Evolutionary conservation across 2,888 invertebrate genomes (phyloP).

Genomic region (Erpobdella octoculata): DNA sequence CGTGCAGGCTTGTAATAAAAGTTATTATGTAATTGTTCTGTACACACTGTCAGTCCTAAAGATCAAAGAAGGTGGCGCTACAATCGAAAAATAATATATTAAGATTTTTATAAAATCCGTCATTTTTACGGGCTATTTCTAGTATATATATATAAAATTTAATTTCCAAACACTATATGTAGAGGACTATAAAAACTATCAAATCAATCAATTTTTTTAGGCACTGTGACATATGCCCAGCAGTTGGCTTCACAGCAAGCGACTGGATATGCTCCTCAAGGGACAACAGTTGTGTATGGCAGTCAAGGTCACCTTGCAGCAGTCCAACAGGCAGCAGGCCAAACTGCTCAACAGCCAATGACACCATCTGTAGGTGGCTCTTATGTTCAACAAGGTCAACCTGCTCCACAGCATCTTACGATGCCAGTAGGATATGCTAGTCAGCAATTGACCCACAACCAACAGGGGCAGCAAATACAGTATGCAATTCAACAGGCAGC

Average conservation of each 20-base stretch:
- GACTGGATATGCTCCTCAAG: slow-evolving; percentile 9
- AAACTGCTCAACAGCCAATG: neutral
- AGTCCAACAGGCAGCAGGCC: slow-evolving; percentile 4
- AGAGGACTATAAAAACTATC: neutral
- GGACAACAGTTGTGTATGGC: neutral
- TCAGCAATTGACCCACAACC: neutral
- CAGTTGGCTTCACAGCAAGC: slow-evolving; percentile 11
- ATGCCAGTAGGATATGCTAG: neutral
- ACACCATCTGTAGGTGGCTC: neutral
- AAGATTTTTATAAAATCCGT: too few relatives aligned
- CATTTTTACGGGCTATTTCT: too few relatives aligned
- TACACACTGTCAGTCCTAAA: too few relatives aligned
- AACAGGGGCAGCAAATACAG: slow-evolving; percentile 7
- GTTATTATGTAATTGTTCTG: too few relatives aligned
- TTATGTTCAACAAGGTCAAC: neutral
- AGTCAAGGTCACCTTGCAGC: slow-evolving; percentile 8
- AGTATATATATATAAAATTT: too few relatives aligned
- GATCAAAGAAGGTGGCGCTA: too few relatives aligned
- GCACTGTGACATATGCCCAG: neutral
- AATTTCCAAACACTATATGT: too few relatives aligned
- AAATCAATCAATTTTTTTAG: neutral
- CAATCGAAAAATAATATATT: too few relatives aligned
- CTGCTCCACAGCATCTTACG: slow-evolving; percentile 1
- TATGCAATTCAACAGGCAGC: slow-evolving; percentile 8
- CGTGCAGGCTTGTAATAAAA: too few relatives aligned